Evolutionary conservation across 2,888 invertebrate species (phyloP).

Genomic region (Eustalomyia histrio): DNA sequence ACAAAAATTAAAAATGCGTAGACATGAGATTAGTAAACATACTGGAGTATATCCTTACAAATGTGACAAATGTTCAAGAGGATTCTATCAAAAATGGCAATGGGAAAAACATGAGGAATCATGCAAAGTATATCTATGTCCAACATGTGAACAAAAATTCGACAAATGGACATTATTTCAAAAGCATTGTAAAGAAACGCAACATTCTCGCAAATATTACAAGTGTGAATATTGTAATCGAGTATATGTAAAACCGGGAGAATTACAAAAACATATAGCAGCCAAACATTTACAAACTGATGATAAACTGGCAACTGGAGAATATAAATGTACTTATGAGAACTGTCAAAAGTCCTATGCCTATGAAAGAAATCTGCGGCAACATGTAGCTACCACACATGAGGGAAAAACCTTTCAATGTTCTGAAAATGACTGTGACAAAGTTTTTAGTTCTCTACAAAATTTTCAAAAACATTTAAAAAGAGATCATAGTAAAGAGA

Average conservation of each 20-base stretch:
- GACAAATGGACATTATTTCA: constrained; percentile 73
- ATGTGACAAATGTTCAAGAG: constrained; percentile 81
- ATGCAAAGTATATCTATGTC: constrained; percentile 77
- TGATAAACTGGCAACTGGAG: constrained; percentile 55
- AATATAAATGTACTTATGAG: constrained; percentile 75
- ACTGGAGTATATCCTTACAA: constrained; percentile 79
- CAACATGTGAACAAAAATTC: constrained; percentile 78
- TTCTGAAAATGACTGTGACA: constrained; percentile 71
- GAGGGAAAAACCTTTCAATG: constrained; percentile 80
- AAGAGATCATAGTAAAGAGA: constrained; percentile 67
- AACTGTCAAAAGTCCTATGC: constrained; percentile 80
- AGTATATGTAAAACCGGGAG: constrained; percentile 80
- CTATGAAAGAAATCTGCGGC: constrained; percentile 81
- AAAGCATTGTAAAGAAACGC: constrained; percentile 72
- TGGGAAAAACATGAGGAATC: constrained; percentile 80
- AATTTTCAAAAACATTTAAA: constrained; percentile 71
- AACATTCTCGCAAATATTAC: constrained; percentile 80
- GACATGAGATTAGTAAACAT: constrained; percentile 82
- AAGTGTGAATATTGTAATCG: constrained; percentile 80
- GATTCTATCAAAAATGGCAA: constrained; percentile 80
- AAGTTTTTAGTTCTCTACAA: constrained; percentile 73
- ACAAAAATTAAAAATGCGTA: constrained; percentile 82
- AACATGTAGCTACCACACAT: constrained; percentile 81
- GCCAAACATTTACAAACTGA: constrained; percentile 70
- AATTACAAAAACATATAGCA: constrained; percentile 79